These are phyloP conservation scores for Cyrtonyx montezumae DNA, from an alignment of 2,113 vertebrate genomes.

Conservation along the genomic window DNA sequence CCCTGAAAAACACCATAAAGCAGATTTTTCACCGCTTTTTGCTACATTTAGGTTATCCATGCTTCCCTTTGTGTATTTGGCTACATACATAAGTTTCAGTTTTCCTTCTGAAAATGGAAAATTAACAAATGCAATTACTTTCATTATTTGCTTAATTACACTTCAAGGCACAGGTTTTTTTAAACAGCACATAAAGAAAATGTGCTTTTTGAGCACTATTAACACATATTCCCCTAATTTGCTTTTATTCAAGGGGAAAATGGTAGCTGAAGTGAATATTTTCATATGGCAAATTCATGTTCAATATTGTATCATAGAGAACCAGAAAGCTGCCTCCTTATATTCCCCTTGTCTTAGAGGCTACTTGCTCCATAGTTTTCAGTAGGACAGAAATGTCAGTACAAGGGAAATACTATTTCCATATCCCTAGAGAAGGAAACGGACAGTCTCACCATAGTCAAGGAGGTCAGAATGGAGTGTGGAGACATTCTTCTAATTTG, in stretches of 20 bases:
- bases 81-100: background rate
- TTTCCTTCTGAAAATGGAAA: background rate
- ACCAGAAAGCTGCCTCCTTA: background rate
- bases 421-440: background rate
- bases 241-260: background rate
- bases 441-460: background rate
- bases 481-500: background rate
- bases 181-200: background rate
- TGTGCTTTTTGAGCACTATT: background rate
- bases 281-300: background rate
- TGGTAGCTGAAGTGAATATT: background rate
- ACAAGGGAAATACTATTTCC: background rate
- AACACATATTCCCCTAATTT: background rate
- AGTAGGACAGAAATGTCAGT: background rate
- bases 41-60: rapidly evolving
- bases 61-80: background rate
- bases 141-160: background rate
- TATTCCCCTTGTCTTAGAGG: background rate
- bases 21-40: background rate
- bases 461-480: background rate
- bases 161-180: background rate
- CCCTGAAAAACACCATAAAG: background rate
- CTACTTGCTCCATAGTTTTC: background rate
- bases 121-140: background rate
- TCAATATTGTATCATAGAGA: background rate